A percentile compares a stretch with the other conserved stretches of the same genome.
Conservation (phyloP, 2,797 vertebrate genomes). For the Phataginus tetradactyla region DNA sequence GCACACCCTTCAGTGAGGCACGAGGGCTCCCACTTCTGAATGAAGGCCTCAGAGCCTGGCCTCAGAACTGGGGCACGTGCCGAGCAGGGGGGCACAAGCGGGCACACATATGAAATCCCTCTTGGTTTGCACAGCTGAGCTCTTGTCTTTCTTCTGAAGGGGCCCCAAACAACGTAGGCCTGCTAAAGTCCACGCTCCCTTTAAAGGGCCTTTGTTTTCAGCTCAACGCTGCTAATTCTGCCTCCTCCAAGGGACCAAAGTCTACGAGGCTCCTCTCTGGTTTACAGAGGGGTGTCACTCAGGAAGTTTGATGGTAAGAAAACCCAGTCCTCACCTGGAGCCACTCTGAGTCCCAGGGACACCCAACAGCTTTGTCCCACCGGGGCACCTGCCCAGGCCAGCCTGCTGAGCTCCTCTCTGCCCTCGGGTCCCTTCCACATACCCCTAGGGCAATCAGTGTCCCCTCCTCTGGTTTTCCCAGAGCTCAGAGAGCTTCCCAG, state of each 20-base stretch:
- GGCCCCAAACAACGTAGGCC: not conserved
- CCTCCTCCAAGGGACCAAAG: not conserved
- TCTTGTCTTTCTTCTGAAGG: not conserved
- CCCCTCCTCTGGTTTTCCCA: not conserved
- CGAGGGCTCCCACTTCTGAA: not conserved
- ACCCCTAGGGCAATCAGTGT: accelerated
- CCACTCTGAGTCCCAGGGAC: accelerated
- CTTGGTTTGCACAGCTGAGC: not conserved
- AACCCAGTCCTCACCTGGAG: not conserved
- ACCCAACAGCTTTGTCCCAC: not conserved
- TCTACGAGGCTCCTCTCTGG: not conserved
- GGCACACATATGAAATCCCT: not conserved
- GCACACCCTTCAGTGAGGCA: accelerated
- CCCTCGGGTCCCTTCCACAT: not conserved
- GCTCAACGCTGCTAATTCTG: not conserved
- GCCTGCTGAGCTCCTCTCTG: not conserved
- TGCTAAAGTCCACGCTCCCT: not conserved
- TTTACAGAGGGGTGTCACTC: not conserved
- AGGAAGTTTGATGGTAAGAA: not conserved
- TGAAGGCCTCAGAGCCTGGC: not conserved
- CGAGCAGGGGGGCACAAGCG: not conserved
- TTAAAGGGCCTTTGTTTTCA: not conserved
- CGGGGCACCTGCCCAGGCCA: not conserved
- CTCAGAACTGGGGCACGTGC: not conserved
- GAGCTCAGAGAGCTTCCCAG: not conserved